Evolutionary conservation across 2,888 invertebrate genomes (phyloP), one percentile per base, ranked within the genome.

Genomic region (Oscheius myriophilus): DNA sequence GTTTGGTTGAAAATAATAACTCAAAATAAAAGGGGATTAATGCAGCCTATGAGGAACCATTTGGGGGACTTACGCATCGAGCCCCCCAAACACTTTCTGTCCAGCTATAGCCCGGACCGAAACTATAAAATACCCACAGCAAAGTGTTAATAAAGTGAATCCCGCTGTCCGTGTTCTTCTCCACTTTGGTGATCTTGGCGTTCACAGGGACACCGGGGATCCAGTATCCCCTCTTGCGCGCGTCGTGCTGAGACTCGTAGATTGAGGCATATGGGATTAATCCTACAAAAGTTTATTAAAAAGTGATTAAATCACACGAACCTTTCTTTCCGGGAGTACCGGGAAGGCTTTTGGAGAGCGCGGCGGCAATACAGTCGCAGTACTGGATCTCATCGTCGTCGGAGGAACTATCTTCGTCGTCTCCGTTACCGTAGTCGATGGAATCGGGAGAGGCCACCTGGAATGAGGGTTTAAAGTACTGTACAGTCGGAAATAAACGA

Each of bases 171-270:
- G 76, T 81, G 66, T 83, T 84, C 33, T 67, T 67, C 23, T 70
- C 70, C 26, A 73, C 78, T 63, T 78, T 78, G 12, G 71, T 74
- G 52, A 78, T 78, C 67, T 76, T 78, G 39, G 84, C 84, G 46
- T 84, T 80, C 25, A 85, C 82, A 9, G 84, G 83, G 26, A 84
- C 75, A 43, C 81, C 80, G 9, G 85, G 85, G 46, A 85, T 85
- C 85, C 85, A 85, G 61, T 85, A 85, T 9, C 85, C 85, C 9
- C 79, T 62, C 57, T 51, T 42, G 4, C 78, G 54, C 0, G 78
- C 76, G 43, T 73, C 70, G 23, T 80, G 75, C 64, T 81, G 81
- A 16, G 73, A 73, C 33, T 85, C 84, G 72, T 86, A 86, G 26
- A 86, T 76, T 11, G 82, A 75, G 33, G 72, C 71, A 63, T 86